Conservation (phyloP, 2,888 invertebrate genomes). For the Theodoxus fluviatilis region DNA sequence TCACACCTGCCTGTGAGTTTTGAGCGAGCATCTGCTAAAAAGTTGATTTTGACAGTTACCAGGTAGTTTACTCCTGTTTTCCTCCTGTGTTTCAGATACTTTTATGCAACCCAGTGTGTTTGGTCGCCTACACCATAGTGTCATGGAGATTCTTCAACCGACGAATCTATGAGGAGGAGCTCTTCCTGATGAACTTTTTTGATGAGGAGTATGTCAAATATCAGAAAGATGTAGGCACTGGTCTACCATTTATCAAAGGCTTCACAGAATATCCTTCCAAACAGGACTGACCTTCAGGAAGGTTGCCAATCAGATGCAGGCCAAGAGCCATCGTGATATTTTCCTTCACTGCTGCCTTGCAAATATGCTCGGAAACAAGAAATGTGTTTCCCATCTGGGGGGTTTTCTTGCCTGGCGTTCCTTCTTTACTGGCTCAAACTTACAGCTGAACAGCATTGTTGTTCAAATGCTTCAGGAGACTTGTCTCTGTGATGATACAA, state of each 20-base stretch:
- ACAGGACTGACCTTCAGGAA: neutral
- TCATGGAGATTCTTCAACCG: slow-evolving; percentile 93
- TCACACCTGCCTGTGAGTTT: too few relatives aligned
- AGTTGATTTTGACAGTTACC: neutral
- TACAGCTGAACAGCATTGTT: too few relatives aligned
- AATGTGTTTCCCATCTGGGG: too few relatives aligned
- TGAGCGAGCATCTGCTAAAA: neutral
- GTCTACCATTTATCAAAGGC: slow-evolving; percentile 87
- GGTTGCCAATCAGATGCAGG: neutral
- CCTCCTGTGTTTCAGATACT: slow-evolving; percentile 73
- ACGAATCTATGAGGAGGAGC: slow-evolving; percentile 87
- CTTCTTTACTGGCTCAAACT: too few relatives aligned
- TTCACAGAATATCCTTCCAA: slow-evolving; percentile 57
- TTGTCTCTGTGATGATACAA: too few relatives aligned
- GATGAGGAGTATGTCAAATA: slow-evolving; percentile 86
- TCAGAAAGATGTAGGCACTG: slow-evolving; percentile 82
- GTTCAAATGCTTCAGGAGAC: too few relatives aligned
- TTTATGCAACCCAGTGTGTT: slow-evolving; percentile 88
- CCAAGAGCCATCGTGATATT: slow-evolving; percentile 28
- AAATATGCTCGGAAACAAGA: too few relatives aligned
- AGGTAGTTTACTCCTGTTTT: neutral
- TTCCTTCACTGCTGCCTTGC: too few relatives aligned
- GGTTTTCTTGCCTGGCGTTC: too few relatives aligned
- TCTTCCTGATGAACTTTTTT: slow-evolving; percentile 88
- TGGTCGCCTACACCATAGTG: slow-evolving; percentile 79